phyloP scores from a whole-genome alignment of 2,888 invertebrate species.

The Autographa pulchrina region DNA sequence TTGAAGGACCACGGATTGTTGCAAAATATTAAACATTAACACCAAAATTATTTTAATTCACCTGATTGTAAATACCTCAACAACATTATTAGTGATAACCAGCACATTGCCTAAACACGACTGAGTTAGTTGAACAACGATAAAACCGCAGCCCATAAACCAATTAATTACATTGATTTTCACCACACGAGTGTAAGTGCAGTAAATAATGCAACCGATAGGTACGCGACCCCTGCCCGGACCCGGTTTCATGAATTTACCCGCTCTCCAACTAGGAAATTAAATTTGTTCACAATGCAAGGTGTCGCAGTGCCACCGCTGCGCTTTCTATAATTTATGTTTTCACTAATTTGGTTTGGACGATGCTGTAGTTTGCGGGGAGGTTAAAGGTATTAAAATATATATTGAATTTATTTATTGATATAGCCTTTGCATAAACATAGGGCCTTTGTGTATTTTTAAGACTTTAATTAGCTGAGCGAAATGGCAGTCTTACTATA shows the following conservation, averaged over 20 bases:
- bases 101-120: conserved; percentile 46
- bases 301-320: conserved; percentile 59
- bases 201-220: conserved; percentile 78
- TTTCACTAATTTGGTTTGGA: conserved; percentile 64
- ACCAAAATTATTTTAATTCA: not conserved
- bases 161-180: conserved; percentile 79
- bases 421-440: not conserved
- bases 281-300: conserved; percentile 82
- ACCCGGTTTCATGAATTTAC: conserved; percentile 71
- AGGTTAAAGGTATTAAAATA: conserved; percentile 22
- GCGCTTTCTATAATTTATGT: conserved; percentile 75
- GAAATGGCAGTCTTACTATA: no score
- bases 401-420: conserved; percentile 7
- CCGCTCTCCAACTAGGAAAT: conserved; percentile 75
- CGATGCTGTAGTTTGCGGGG: conserved; percentile 38
- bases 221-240: conserved; percentile 53
- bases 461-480: no score
- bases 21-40: not conserved
- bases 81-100: not conserved
- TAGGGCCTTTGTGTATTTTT: no score
- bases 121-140: conserved; percentile 57
- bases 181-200: conserved; percentile 71
- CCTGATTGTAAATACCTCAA: not conserved
- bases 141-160: conserved; percentile 71
- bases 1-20: not conserved